Percentiles rank a stretch among this genome's conserved stretches.
Conservation (phyloP, 2,888 invertebrate species). For the Orthosia gracilis region DNA sequence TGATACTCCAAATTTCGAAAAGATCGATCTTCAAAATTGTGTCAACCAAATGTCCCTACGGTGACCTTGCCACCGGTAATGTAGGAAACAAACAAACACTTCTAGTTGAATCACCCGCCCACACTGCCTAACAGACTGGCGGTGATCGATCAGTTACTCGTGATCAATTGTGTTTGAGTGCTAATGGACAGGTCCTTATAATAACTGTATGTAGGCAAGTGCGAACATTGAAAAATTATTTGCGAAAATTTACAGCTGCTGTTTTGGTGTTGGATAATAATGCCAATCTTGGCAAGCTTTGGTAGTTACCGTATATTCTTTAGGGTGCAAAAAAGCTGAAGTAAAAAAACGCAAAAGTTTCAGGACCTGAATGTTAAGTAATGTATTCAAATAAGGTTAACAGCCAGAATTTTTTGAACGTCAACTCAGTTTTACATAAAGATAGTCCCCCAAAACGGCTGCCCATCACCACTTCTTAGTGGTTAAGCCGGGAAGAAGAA, state of each 20-base stretch:
- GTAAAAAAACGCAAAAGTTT: neutral
- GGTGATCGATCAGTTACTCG: conserved; percentile 33
- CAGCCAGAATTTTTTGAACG: too few relatives aligned
- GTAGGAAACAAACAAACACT: conserved; percentile 31
- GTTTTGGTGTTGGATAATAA: neutral
- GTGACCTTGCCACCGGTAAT: conserved; percentile 23
- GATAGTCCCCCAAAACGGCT: too few relatives aligned
- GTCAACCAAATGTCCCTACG: neutral
- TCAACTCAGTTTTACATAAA: too few relatives aligned
- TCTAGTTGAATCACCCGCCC: conserved; percentile 57
- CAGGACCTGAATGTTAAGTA: neutral
- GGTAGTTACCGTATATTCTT: neutral
- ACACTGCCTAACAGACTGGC: conserved; percentile 5
- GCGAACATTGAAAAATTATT: conserved; percentile 26
- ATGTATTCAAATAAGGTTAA: too few relatives aligned
- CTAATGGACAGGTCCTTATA: conserved; percentile 48
- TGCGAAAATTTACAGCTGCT: conserved; percentile 24
- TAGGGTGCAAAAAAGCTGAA: neutral
- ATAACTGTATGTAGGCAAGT: conserved; percentile 17
- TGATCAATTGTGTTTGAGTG: conserved; percentile 33
- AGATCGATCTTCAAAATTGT: neutral
- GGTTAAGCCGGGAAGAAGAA: too few relatives aligned
- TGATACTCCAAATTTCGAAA: neutral
- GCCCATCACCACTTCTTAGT: too few relatives aligned
- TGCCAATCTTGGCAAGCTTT: neutral